phyloP scores from a whole-genome alignment of 2,113 vertebrate genomes.

The Halichoerus grypus region DNA sequence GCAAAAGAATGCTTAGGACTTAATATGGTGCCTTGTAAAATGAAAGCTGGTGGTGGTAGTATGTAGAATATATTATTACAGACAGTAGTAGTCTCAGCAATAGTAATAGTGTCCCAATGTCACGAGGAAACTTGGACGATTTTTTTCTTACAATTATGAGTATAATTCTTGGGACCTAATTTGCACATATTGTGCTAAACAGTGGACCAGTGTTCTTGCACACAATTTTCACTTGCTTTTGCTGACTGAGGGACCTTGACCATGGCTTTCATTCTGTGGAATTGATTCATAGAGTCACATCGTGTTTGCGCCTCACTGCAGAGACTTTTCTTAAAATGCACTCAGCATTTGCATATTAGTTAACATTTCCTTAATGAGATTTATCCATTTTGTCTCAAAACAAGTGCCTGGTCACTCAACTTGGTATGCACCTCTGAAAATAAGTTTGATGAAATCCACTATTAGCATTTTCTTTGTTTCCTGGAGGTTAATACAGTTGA shows the following conservation, averaged over 20 bases:
- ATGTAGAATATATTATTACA: background rate
- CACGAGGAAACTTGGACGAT: background rate
- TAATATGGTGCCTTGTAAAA: background rate
- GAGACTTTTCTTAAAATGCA: background rate
- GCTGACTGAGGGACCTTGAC: background rate
- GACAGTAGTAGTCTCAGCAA: background rate
- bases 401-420: background rate
- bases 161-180: background rate
- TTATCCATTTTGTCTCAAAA: conserved; percentile 21
- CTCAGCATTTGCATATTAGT: background rate
- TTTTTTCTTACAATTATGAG: background rate
- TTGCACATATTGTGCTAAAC: background rate
- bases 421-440: background rate
- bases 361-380: background rate
- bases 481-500: background rate
- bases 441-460: background rate
- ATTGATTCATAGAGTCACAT: background rate
- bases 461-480: conserved; percentile 40
- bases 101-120: background rate
- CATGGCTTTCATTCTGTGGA: background rate
- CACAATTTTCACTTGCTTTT: conserved; percentile 16
- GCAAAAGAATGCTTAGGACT: background rate
- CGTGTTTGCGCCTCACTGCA: background rate
- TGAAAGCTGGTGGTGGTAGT: background rate
- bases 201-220: background rate